These are phyloP conservation scores for Clarias pachynema DNA, from an alignment of 2,797 vertebrate genomes.

Conservation along the genomic window DNA sequence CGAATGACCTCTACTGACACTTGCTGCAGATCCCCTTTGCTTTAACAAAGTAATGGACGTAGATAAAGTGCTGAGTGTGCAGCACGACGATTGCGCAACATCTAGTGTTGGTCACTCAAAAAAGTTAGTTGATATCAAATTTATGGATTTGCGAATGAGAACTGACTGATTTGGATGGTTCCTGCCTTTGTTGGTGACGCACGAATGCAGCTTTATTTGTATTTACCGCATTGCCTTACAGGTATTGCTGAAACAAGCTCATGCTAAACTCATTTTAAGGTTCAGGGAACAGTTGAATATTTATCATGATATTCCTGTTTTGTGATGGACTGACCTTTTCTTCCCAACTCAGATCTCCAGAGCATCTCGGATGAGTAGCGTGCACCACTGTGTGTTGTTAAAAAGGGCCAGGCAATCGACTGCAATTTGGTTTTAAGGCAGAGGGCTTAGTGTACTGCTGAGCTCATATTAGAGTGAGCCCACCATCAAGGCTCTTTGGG, in stretches of 20 bases:
- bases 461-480: constrained; percentile 34
- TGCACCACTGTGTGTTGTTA: constrained; percentile 25
- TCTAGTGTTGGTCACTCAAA: neutral
- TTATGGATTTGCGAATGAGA: neutral
- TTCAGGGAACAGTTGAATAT: constrained; percentile 13
- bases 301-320: constrained; percentile 5
- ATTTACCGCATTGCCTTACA: neutral
- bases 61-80: neutral
- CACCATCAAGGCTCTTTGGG: constrained; percentile 50
- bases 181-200: neutral
- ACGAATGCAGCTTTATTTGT: neutral
- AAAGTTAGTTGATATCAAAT: neutral
- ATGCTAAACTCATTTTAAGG: neutral
- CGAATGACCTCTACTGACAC: neutral
- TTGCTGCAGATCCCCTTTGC: neutral
- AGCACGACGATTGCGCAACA: neutral
- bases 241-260: constrained; percentile 3
- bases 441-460: constrained; percentile 38
- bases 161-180: neutral
- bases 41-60: neutral
- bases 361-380: constrained; percentile 19
- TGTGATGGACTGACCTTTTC: neutral
- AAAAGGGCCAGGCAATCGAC: constrained; percentile 16
- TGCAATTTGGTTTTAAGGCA: constrained; percentile 41
- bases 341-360: constrained; percentile 1